Evolutionary conservation across 2,113 vertebrate species (phyloP).

Genomic region (Tachycineta bicolor): DNA sequence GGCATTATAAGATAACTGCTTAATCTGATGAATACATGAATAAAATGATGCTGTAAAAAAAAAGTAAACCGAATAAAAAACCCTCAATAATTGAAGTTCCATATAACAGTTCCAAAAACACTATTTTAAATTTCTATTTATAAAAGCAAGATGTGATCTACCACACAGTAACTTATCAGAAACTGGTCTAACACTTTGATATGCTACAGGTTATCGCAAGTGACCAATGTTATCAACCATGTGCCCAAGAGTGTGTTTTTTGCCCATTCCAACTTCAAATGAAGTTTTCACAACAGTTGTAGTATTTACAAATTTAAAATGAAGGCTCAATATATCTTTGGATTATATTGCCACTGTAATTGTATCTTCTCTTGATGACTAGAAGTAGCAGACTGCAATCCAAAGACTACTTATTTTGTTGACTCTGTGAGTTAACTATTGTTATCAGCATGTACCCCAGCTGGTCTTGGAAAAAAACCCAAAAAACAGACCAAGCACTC

Average conservation of each 20-base stretch:
- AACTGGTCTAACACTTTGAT: constrained; percentile 66
- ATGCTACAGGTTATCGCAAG: constrained; percentile 20
- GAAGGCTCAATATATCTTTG: not conserved
- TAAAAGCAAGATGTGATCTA: constrained; percentile 68
- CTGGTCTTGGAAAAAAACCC: not conserved
- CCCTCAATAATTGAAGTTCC: constrained; percentile 29
- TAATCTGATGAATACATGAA: constrained; percentile 59
- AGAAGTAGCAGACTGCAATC: not conserved
- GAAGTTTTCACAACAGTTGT: constrained; percentile 57
- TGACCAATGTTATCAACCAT: constrained; percentile 27
- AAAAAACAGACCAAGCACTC: not conserved
- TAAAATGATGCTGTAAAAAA: constrained; percentile 59
- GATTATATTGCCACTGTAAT: constrained; percentile 30
- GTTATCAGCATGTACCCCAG: not conserved
- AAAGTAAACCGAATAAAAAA: not conserved
- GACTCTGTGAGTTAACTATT: not conserved
- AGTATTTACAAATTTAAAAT: constrained; percentile 73
- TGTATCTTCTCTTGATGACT: not conserved
- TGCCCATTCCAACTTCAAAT: constrained; percentile 63
- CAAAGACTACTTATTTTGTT: not conserved
- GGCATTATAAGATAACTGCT: constrained; percentile 68
- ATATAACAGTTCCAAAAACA: constrained; percentile 48
- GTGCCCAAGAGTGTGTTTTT: constrained; percentile 34
- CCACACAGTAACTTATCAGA: constrained; percentile 65
- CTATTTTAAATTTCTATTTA: constrained; percentile 56